Conservation (phyloP, 1,140 invertebrate species). For the Drosophila serrata region DNA sequence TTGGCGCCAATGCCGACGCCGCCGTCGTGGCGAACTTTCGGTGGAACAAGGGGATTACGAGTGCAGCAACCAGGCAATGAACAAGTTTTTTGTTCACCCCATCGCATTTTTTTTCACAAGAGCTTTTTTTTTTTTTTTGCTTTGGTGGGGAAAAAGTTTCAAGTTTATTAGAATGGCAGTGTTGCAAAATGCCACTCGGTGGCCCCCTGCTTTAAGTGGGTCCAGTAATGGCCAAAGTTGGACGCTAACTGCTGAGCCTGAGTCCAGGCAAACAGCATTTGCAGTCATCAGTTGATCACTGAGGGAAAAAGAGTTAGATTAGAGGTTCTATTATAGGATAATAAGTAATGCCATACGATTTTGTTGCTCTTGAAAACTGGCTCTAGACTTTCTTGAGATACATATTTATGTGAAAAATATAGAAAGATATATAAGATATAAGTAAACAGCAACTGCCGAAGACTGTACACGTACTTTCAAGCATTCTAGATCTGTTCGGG, state of each 20-base stretch:
- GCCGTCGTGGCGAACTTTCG: slow-evolving; percentile 27
- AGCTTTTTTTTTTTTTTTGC: not conserved
- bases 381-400: too few species aligned
- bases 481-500: too few species aligned
- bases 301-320: not conserved
- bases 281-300: slow-evolving; percentile 14
- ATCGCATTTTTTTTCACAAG: slow-evolving; percentile 17
- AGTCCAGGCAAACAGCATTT: slow-evolving; percentile 26
- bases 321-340: too few species aligned
- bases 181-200: slow-evolving; percentile 47
- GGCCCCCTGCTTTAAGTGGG: slow-evolving; percentile 9
- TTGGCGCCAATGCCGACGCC: slow-evolving; percentile 67
- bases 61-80: slow-evolving; percentile 59
- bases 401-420: too few species aligned
- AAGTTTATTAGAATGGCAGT: slow-evolving; percentile 74
- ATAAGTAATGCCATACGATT: too few species aligned
- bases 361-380: too few species aligned
- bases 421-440: too few species aligned
- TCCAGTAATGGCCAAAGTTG: slow-evolving; percentile 52
- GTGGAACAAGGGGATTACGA: slow-evolving; percentile 18
- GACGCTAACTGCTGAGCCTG: slow-evolving; percentile 23
- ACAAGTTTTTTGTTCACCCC: slow-evolving; percentile 62
- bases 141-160: slow-evolving; percentile 64
- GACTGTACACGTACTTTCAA: too few species aligned
- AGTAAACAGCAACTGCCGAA: too few species aligned